Conservation (phyloP, 2,113 vertebrate genomes). For the Panthera leo region DNA sequence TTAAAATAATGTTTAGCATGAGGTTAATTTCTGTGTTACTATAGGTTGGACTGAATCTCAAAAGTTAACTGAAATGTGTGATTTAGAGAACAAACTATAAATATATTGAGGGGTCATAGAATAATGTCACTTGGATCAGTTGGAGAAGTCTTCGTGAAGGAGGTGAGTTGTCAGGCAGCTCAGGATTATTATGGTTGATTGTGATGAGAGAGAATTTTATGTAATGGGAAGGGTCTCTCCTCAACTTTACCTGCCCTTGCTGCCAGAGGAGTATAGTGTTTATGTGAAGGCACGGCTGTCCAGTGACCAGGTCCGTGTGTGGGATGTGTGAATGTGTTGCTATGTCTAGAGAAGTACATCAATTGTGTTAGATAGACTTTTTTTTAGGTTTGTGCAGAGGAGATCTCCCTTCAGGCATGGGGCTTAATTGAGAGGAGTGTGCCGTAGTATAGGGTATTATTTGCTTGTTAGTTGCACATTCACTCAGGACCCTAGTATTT, state of each 20-base stretch:
- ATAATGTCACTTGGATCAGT: background rate
- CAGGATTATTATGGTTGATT: background rate
- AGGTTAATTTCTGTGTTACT: background rate
- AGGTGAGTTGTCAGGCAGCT: background rate
- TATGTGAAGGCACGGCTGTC: background rate
- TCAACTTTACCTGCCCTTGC: background rate
- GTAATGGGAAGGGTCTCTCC: background rate
- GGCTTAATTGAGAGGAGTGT: background rate
- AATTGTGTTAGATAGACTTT: background rate
- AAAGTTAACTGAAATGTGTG: background rate
- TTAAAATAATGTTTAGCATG: background rate
- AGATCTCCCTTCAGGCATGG: background rate
- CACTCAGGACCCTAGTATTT: background rate
- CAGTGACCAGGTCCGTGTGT: background rate
- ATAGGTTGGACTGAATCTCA: background rate
- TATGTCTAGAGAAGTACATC: background rate
- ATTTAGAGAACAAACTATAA: constrained; percentile 32
- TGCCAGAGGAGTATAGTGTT: background rate
- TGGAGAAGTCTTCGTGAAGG: background rate
- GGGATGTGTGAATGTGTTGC: background rate
- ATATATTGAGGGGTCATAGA: background rate
- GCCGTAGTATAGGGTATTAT: background rate
- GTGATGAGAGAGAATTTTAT: background rate
- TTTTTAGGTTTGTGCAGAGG: background rate
- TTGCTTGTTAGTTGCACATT: background rate